Base-by-base conservation (phyloP, 2,888 invertebrate genomes). In the Aromia moschata region DNA sequence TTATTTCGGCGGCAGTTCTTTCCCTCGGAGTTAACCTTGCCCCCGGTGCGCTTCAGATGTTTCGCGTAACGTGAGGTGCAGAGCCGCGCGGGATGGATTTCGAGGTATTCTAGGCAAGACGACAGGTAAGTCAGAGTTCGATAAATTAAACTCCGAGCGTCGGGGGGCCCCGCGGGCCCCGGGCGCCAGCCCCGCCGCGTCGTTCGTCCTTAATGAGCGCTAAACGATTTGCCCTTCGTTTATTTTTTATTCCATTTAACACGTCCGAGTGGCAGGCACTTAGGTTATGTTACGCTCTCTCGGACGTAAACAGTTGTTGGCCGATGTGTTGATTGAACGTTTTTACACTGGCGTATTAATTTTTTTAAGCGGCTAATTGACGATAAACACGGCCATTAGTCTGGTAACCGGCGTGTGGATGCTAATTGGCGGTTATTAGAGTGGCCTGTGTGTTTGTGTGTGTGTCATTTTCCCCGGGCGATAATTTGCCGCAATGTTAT, bases 161-260 rank as follows among this genome's bases (percentile, higher is more conserved):
- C 46, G 58, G 7, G 7, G 7, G n/a, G 15, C 30, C 12, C 45
- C 20, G 5, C n/a, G 15, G 15, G 38, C 16, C n/a, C 37, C 41
- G 7, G 18, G 25, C 16, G 25, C 14, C 12, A 30, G 40, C 30
- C 18, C 31, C 10, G 5, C 11, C 33, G 33, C 5, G 2, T 10
- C 5, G 10, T 33, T 3, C 7, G 37, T 58, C 44, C 47, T 18
- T 40, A 57, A 33, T 33, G n/a, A 67, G 72, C 74, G 77, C 72
- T 74, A 77, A 78, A 75, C 74, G 72, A 74, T 73, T 74, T 74
- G 76, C 73, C 77, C 75, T 77, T 77, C 74, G 49, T 47, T 60
- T 62, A 47, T 63, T 67, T 70, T 70, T 65, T 63, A 44, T 62
- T 56, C 47, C 58, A 55, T 60, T 70, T 69, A 70, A 60, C 70